A percentile compares a stretch with the other conserved stretches of the same genome.
phyloP scores from a whole-genome alignment of 1,140 invertebrate species.

The Pentalonia nigronervosa region DNA sequence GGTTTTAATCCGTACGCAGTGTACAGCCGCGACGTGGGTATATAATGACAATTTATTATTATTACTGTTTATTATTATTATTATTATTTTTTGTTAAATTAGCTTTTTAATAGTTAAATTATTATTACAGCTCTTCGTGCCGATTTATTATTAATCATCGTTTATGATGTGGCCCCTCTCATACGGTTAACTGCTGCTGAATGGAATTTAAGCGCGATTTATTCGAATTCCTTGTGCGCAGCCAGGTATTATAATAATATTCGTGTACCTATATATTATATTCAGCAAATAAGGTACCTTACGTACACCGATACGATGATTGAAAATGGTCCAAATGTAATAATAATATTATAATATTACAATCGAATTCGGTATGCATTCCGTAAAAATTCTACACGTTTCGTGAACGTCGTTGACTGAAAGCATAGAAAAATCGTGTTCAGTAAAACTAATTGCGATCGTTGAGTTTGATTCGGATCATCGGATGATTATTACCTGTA shows the following conservation, averaged over 20 bases:
- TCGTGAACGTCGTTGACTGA: background rate
- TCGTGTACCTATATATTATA: background rate
- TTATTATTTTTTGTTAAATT: background rate
- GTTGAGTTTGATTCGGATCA: background rate
- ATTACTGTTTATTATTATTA: background rate
- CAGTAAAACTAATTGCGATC: background rate
- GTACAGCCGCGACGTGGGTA: background rate
- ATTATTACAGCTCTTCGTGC: background rate
- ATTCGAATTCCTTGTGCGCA: background rate
- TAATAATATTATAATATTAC: background rate
- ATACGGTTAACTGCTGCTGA: background rate
- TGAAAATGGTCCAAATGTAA: background rate
- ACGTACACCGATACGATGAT: background rate
- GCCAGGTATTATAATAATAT: background rate
- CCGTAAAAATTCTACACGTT: background rate
- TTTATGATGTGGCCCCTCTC: background rate
- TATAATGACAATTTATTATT: background rate
- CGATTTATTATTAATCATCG: background rate
- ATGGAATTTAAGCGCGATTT: background rate
- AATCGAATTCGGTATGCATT: background rate
- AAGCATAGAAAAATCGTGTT: background rate
- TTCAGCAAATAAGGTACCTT: background rate
- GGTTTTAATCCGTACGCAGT: conserved; percentile 16
- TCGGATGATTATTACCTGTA: background rate
- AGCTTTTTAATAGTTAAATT: background rate